Conservation (phyloP, 2,113 vertebrate species). For the Hemiprocne comata region DNA sequence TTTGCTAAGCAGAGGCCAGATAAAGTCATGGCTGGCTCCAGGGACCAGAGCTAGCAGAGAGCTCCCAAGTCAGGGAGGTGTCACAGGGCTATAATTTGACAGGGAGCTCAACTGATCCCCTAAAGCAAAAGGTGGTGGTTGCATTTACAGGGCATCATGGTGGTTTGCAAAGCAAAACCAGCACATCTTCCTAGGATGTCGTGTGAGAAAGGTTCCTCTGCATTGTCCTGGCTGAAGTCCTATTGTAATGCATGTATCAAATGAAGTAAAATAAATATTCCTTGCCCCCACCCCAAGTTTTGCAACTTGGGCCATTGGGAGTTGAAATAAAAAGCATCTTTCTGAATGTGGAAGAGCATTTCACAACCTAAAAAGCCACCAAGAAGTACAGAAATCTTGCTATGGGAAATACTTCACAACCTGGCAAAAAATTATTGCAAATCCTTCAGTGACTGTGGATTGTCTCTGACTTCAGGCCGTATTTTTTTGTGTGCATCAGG, state of each 20-base stretch:
- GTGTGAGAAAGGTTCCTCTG: background rate
- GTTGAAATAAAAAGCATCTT: background rate
- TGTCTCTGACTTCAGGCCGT: background rate
- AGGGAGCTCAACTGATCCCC: background rate
- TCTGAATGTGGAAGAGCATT: background rate
- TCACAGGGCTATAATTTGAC: background rate
- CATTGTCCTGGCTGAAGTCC: background rate
- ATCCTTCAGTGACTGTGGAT: background rate
- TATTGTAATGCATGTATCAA: background rate
- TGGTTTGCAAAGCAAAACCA: background rate
- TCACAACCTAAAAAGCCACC: background rate
- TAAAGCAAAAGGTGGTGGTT: background rate
- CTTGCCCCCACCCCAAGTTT: fast-evolving
- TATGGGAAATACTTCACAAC: background rate
- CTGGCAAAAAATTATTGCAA: background rate
- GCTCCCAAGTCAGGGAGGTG: background rate
- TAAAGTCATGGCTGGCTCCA: background rate
- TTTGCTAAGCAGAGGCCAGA: background rate
- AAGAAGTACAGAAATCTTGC: background rate
- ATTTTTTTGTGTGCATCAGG: background rate
- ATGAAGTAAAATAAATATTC: background rate
- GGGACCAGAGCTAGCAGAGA: background rate
- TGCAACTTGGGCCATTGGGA: fast-evolving
- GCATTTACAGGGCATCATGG: fast-evolving
- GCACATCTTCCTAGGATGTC: background rate